Conservation (phyloP, 2,797 vertebrate species). For the Sebastes hubbsi region DNA sequence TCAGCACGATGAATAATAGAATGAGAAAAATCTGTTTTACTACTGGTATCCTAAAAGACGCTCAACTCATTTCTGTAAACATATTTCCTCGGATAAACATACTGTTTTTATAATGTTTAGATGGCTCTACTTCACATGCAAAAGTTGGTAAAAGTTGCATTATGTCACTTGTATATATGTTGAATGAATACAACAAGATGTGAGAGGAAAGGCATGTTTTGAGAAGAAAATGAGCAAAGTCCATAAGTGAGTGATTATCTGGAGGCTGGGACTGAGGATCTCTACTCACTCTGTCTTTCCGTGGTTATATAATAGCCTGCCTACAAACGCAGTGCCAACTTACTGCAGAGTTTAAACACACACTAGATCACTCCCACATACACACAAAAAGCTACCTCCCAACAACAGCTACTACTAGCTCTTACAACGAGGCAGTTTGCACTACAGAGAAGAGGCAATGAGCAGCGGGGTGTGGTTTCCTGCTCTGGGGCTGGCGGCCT, state of each 20-base stretch:
- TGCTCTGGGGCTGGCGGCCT: slow-evolving; percentile 55
- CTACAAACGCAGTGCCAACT: slow-evolving; percentile 30
- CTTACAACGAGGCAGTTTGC: slow-evolving; percentile 3
- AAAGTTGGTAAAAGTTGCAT: background rate
- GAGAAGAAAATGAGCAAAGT: background rate
- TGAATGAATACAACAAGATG: too few species aligned
- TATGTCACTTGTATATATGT: background rate
- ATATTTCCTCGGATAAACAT: background rate
- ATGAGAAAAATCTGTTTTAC: background rate
- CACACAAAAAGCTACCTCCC: slow-evolving; percentile 24
- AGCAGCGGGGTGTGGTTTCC: slow-evolving; percentile 44
- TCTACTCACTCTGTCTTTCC: slow-evolving; percentile 3
- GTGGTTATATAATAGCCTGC: slow-evolving; percentile 39
- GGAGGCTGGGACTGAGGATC: slow-evolving; percentile 7
- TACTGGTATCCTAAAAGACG: background rate
- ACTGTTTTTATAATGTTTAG: background rate
- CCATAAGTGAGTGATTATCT: slow-evolving; percentile 4
- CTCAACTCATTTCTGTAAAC: background rate
- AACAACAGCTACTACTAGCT: slow-evolving; percentile 10
- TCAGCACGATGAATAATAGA: background rate
- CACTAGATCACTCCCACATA: background rate
- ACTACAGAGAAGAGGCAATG: slow-evolving; percentile 54
- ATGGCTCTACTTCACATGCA: background rate
- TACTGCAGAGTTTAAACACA: slow-evolving; percentile 34
- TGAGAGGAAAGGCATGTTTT: background rate